These are phyloP conservation scores for Bombus picipes DNA, from an alignment of 1,140 invertebrate genomes.

Conservation along the genomic window DNA sequence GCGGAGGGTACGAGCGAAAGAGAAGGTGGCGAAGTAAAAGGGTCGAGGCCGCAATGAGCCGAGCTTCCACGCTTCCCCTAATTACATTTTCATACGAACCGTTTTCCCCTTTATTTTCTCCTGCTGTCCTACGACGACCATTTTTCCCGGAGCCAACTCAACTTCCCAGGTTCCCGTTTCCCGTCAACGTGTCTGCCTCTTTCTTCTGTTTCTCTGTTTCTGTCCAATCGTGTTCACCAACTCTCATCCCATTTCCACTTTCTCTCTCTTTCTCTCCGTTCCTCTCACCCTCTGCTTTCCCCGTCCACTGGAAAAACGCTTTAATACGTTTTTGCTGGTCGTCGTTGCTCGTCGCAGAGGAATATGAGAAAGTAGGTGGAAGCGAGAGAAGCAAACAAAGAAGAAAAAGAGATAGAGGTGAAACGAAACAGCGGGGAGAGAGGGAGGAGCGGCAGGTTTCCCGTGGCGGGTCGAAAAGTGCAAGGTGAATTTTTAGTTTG, in stretches of 20 bases:
- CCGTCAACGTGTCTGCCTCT: constrained; percentile 58
- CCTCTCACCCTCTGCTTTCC: constrained; percentile 34
- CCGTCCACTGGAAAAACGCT: constrained; percentile 65
- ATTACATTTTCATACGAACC: constrained; percentile 80
- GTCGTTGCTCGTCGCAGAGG: constrained; percentile 37
- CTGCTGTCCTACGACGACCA: constrained; percentile 68
- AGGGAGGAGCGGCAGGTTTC: constrained; percentile 40
- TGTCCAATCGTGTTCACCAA: constrained; percentile 19
- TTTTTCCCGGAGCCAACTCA: constrained; percentile 69
- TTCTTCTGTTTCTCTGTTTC: constrained; percentile 55
- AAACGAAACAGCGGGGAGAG: not conserved
- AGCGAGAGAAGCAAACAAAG: not conserved
- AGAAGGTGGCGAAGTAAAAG: constrained; percentile 68
- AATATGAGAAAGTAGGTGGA: not conserved
- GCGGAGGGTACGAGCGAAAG: constrained; percentile 42
- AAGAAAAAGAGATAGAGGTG: not conserved
- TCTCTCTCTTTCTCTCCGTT: not conserved
- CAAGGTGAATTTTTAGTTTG: constrained; percentile 59
- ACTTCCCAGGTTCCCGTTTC: constrained; percentile 43
- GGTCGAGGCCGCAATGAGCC: constrained; percentile 77
- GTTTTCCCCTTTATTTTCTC: constrained; percentile 77
- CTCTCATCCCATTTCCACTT: not conserved
- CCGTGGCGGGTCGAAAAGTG: constrained; percentile 46
- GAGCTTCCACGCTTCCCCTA: constrained; percentile 78
- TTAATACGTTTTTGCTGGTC: constrained; percentile 67